Evolutionary conservation across 2,888 invertebrate genomes (phyloP).

Genomic region (Nesidiocoris tenuis): DNA sequence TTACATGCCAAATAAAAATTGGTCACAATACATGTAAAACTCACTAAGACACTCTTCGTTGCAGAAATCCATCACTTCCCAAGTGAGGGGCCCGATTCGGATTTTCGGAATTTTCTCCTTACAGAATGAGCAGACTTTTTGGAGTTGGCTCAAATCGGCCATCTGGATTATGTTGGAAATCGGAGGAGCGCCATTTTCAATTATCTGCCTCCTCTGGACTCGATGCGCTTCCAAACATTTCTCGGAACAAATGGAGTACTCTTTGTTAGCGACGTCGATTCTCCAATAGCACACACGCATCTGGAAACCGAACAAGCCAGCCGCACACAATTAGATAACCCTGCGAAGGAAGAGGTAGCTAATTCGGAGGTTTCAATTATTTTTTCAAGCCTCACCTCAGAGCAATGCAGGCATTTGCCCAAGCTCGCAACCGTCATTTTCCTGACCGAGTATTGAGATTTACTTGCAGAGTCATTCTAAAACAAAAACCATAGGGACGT

Average conservation of each 20-base stretch:
- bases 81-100: conserved; percentile 69
- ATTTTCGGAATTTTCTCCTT: conserved; percentile 50
- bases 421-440: not conserved
- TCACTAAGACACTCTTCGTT: conserved; percentile 79
- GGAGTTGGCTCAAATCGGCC: not conserved
- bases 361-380: too few species aligned
- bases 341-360: too few species aligned
- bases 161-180: conserved; percentile 13
- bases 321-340: too few species aligned
- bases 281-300: conserved; percentile 16
- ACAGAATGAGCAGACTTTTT: conserved; percentile 12
- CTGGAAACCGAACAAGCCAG: conserved; percentile 21
- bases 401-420: conserved; percentile 20
- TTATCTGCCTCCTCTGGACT: conserved; percentile 2
- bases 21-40: too few species aligned
- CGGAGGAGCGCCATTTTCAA: conserved; percentile 16
- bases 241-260: conserved; percentile 24
- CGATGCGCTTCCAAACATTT: conserved; percentile 31
- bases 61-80: conserved; percentile 95
- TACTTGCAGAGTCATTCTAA: not conserved
- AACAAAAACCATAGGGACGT: not conserved
- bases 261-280: not conserved
- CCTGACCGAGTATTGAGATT: conserved; percentile 24
- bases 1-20: too few species aligned
- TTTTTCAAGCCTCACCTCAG: conserved; percentile 18